These are phyloP conservation scores for Chymomyza caudatula DNA, from an alignment of 2,888 invertebrate species.

Conservation along the genomic window DNA sequence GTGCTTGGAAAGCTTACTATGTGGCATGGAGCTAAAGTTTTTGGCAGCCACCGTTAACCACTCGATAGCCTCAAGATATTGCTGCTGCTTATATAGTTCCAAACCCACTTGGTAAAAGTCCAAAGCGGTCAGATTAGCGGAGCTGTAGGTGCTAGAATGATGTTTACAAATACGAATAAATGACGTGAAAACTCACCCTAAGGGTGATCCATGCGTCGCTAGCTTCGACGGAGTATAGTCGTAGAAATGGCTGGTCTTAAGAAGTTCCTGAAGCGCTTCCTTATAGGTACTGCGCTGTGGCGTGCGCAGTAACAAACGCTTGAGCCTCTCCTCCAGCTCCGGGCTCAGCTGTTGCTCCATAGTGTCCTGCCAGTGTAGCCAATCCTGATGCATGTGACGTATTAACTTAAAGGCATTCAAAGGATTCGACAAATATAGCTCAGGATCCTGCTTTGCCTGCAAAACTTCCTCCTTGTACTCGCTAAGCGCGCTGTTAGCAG, in stretches of 20 bases:
- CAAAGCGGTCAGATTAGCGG: background rate
- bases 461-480: conserved; percentile 26
- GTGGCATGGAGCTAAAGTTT: conserved; percentile 17
- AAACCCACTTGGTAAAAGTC: conserved; percentile 48
- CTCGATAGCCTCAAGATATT: conserved; percentile 25
- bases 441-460: conserved; percentile 16
- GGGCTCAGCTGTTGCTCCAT: conserved; percentile 28
- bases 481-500: conserved; percentile 24
- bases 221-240: conserved; percentile 24
- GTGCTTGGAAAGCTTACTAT: conserved; percentile 7
- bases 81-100: conserved; percentile 18
- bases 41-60: conserved; percentile 38
- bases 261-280: conserved; percentile 11
- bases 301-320: conserved; percentile 8
- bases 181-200: conserved; percentile 22
- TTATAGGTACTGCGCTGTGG: background rate
- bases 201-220: background rate
- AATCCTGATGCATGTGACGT: conserved; percentile 47
- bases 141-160: background rate
- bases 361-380: conserved; percentile 38
- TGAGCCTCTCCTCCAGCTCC: conserved; percentile 9
- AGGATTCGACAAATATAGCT: conserved; percentile 38
- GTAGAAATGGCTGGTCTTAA: conserved; percentile 28
- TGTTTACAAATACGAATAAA: no score
- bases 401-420: conserved; percentile 33